Evolutionary conservation across 2,113 vertebrate species (phyloP).

Genomic region (Scatophagus argus): DNA sequence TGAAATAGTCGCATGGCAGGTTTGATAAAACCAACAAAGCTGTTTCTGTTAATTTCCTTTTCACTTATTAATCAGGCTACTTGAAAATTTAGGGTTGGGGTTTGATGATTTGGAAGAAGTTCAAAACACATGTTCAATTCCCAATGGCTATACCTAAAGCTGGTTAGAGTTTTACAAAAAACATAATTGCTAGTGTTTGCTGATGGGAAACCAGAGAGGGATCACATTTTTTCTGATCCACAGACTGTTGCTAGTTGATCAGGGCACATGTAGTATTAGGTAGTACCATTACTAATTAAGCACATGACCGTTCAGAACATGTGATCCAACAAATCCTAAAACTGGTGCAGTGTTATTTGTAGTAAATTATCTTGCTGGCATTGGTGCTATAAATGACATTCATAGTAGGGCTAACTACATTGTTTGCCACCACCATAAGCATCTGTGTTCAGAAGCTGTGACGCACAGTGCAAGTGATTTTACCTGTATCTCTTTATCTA

Average conservation of each 20-base stretch:
- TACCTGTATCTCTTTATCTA: background rate
- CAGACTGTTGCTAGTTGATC: constrained; percentile 6
- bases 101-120: background rate
- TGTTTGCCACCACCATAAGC: background rate
- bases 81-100: background rate
- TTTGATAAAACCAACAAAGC: background rate
- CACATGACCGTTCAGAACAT: too few species aligned
- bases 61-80: background rate
- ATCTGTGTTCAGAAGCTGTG: background rate
- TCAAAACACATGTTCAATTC: constrained; percentile 6
- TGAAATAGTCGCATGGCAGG: background rate
- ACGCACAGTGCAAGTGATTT: background rate
- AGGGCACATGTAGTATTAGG: background rate
- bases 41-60: background rate
- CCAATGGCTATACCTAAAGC: background rate
- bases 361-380: too few species aligned
- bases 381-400: too few species aligned
- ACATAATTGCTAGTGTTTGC: background rate
- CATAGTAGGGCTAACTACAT: too few species aligned
- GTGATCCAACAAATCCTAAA: too few species aligned
- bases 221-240: background rate
- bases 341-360: too few species aligned
- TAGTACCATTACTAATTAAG: too few species aligned
- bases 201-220: background rate
- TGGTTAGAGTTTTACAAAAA: constrained; percentile 8